Base-by-base conservation (phyloP, 2,888 invertebrate genomes). In the Meganola albula region DNA sequence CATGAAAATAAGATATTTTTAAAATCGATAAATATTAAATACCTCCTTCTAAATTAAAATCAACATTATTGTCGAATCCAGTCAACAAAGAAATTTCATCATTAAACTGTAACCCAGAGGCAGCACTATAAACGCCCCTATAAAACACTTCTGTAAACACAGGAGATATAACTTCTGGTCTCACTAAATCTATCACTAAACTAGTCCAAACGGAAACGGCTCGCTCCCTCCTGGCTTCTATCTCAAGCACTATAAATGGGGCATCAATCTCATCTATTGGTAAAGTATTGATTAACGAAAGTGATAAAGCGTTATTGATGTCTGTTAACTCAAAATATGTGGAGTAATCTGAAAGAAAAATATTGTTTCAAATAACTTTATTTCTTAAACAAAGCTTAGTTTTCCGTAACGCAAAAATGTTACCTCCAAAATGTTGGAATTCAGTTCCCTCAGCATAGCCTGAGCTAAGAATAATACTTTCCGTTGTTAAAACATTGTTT, bases 351-450 rank as follows among this genome's bases (percentile, higher is more conserved):
- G 63, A 14, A 64, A 70, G 30, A 33, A 32, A 30, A 30, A 23
- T 20, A 6, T 16, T 16, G 6, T 16, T 5, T 16, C 16, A 16
- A 16, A 5, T 16, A 16, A 16, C 6, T 16, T 16, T 16, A 16
- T 6, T 5, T 16, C 16, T 16, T 16, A 10, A 27, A 24, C 3
- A 10, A 24, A 24, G n/a, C n/a, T n/a, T n/a, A n/a, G n/a, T n/a
- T n/a, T n/a, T n/a, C n/a, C n/a, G n/a, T n/a, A n/a, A n/a, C n/a
- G n/a, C n/a, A n/a, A n/a, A n/a, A n/a, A 21, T 34, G 31, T 35
- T 66, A 74, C 78, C 74, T 58, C 74, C 74, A 18, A 34, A 44
- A 10, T 74, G 38, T 7, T 35, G 10, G 44, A 74, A 77, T 4
- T 53, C 31, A 0, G 70, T 71, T 26, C 50, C 58, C 12, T 37